A percentile compares a stretch with the other conserved stretches of the same genome.
These are phyloP conservation scores for Drosophila koepferae DNA, from an alignment of 2,888 invertebrate genomes.

Conservation along the genomic window DNA sequence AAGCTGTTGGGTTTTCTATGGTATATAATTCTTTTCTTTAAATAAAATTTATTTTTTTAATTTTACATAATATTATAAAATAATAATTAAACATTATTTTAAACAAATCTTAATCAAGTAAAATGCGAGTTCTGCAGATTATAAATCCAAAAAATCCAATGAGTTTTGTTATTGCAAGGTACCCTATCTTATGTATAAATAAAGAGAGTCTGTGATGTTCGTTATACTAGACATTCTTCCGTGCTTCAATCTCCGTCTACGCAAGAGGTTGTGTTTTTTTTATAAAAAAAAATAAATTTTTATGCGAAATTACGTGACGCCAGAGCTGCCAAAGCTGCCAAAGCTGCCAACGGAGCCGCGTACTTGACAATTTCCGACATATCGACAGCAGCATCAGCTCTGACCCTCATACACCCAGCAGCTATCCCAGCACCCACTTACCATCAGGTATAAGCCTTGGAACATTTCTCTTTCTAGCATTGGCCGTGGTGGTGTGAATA, in stretches of 20 bases:
- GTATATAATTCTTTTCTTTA: too few relatives aligned
- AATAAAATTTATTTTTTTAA: too few relatives aligned
- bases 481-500: slow-evolving; percentile 52
- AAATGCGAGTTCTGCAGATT: too few relatives aligned
- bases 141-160: not conserved
- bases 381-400: slow-evolving; percentile 62
- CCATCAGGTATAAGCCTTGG: slow-evolving; percentile 3
- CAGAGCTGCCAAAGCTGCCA: slow-evolving; percentile 29
- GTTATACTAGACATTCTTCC: not conserved
- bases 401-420: not conserved
- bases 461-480: not conserved
- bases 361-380: slow-evolving; percentile 76
- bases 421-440: not conserved
- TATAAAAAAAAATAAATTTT: slow-evolving; percentile 43
- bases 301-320: slow-evolving; percentile 63
- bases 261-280: not conserved
- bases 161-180: not conserved
- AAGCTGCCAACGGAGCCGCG: slow-evolving; percentile 34
- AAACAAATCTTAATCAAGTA: too few relatives aligned
- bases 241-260: not conserved
- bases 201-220: not conserved
- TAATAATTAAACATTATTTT: too few relatives aligned
- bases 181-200: too few relatives aligned
- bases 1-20: too few relatives aligned
- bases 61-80: too few relatives aligned